phyloP scores from a whole-genome alignment of 1,140 invertebrate species.

The Microplitis demolitor region DNA sequence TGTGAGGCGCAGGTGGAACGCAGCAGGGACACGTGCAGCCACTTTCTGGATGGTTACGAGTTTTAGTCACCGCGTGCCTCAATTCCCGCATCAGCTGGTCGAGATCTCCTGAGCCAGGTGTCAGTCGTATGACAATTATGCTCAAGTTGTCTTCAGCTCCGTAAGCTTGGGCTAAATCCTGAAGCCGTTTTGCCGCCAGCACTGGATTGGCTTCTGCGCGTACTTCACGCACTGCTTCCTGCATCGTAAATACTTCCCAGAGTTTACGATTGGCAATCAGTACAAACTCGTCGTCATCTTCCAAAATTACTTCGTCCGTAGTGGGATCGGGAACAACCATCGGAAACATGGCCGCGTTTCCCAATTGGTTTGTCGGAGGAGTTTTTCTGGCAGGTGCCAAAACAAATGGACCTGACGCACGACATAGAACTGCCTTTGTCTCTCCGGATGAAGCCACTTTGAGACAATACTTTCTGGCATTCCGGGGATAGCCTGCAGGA shows the following conservation, averaged over 20 bases:
- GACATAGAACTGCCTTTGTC: slow-evolving; percentile 72
- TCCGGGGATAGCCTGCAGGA: slow-evolving; percentile 42
- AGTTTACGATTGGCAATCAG: slow-evolving; percentile 79
- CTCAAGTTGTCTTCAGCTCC: slow-evolving; percentile 81
- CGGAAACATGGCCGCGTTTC: slow-evolving; percentile 69
- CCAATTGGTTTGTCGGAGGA: slow-evolving; percentile 60
- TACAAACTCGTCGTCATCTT: slow-evolving; percentile 81
- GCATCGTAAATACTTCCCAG: slow-evolving; percentile 77
- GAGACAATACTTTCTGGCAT: slow-evolving; percentile 62
- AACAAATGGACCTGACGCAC: slow-evolving; percentile 66
- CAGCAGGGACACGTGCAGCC: slow-evolving; percentile 60
- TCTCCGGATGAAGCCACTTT: slow-evolving; percentile 76
- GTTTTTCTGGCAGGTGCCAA: slow-evolving; percentile 60
- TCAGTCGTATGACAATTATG: slow-evolving; percentile 75
- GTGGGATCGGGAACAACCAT: slow-evolving; percentile 75
- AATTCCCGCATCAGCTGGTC: slow-evolving; percentile 78
- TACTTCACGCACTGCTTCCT: slow-evolving; percentile 77
- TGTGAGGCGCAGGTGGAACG: slow-evolving; percentile 44
- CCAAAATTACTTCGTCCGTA: slow-evolving; percentile 73
- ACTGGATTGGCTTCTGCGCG: slow-evolving; percentile 76
- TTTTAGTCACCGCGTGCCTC: slow-evolving; percentile 70
- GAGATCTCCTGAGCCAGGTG: slow-evolving; percentile 66
- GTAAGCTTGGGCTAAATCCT: slow-evolving; percentile 82
- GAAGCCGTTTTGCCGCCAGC: slow-evolving; percentile 77
- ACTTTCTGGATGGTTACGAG: slow-evolving; percentile 55